phyloP scores from a whole-genome alignment of 2,888 invertebrate genomes.

The Epirrhoe tristata region DNA sequence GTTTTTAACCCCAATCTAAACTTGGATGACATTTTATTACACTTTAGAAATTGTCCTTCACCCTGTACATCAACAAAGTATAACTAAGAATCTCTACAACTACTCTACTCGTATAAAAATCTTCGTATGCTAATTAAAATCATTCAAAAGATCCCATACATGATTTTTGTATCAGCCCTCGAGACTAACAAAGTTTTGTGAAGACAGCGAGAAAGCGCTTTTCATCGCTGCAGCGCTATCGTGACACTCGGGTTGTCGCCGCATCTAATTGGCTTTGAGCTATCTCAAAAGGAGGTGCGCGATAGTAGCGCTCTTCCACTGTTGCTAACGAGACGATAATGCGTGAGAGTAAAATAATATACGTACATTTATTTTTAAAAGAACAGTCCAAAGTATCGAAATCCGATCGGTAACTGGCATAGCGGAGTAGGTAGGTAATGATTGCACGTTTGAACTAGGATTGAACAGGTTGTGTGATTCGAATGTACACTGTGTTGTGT shows the following conservation, averaged over 20 bases:
- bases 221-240: constrained; percentile 54
- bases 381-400: too few relatives aligned
- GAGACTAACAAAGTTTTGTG: constrained; percentile 56
- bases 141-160: constrained; percentile 29
- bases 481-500: not conserved
- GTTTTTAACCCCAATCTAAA: too few relatives aligned
- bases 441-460: too few relatives aligned
- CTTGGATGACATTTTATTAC: too few relatives aligned
- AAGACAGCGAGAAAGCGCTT: constrained; percentile 52
- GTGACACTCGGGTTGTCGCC: constrained; percentile 66
- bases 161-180: constrained; percentile 40
- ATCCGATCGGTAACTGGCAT: too few relatives aligned
- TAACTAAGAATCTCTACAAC: not conserved
- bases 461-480: too few relatives aligned
- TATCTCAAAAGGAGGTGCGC: constrained; percentile 71
- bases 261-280: constrained; percentile 83
- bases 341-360: not conserved
- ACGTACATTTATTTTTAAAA: too few relatives aligned
- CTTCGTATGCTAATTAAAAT: constrained; percentile 37
- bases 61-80: not conserved
- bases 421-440: too few relatives aligned
- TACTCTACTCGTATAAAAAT: too few relatives aligned
- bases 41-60: not conserved
- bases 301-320: constrained; percentile 59
- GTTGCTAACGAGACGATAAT: constrained; percentile 44